Base-by-base conservation (phyloP, 2,888 invertebrate genomes). In the Diarsia mendica region DNA sequence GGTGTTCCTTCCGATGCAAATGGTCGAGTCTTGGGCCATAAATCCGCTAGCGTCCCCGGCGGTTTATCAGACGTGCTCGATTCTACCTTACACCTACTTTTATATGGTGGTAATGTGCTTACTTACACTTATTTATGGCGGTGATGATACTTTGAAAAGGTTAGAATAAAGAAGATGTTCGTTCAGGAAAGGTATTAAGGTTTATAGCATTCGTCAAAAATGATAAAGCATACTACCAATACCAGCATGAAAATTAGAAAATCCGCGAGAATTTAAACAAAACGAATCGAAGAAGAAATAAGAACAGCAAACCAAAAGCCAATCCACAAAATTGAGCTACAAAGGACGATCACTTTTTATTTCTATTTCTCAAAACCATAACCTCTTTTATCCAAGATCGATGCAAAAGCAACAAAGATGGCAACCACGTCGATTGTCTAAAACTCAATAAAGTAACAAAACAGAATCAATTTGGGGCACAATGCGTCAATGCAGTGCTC, bases 401-500 rank as follows among this genome's bases (percentile, higher is more conserved):
- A 76, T 75, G 63, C 61, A 87, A 87, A 86, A 87, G 78, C 77
- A 82, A 88, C 80, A 87, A 84, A 87, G 79, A 84, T 66, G 79
- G 55, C 72, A 67, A 76, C 81, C 79, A 69, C 87, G 87, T 88
- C 89, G 87, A 89, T 90, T 86, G 85, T 87, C 86, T 89, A 89
- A 89, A 91, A 84, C 80, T 84, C 83, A 94, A 94, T 93, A 94
- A 93, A 94, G 90, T 89, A 94, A 93, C 91, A 93, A 92, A 92
- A 93, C 90, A 84, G 90, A 92, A 91, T 85, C 90, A 87, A 90
- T 91, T 89, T 90, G 88, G 89, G 91, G 90, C 92, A 94, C 89
- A 90, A 90, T 90, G 92, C 92, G 93, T 95, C 94, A 95, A 94
- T 92, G 92, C 92, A 91, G 87, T 90, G 90, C 92, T 94, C 95